A percentile compares a stretch with the other conserved stretches of the same genome.
phyloP scores from a whole-genome alignment of 2,888 invertebrate genomes.

The Dasysyrphus tricinctus region DNA sequence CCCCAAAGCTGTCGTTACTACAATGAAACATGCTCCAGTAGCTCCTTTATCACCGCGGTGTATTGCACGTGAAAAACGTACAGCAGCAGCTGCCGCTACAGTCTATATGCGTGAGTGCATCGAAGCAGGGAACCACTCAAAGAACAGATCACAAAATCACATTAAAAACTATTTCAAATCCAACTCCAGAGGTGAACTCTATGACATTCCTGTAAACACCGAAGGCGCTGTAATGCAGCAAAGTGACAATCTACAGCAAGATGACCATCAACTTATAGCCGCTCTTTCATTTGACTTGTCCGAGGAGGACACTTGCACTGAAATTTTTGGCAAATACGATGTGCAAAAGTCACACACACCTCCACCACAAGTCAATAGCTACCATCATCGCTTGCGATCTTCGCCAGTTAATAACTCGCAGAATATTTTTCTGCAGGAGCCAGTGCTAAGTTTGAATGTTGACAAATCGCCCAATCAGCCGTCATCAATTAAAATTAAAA shows the following conservation, averaged over 20 bases:
- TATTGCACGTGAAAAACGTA: conserved; percentile 45
- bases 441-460: conserved; percentile 82
- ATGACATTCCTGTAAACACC: conserved; percentile 59
- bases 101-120: conserved; percentile 67
- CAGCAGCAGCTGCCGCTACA: conserved; percentile 48
- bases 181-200: conserved; percentile 74
- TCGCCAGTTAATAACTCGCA: conserved; percentile 77
- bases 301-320: conserved; percentile 77
- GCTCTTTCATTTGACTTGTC: conserved; percentile 74
- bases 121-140: conserved; percentile 75
- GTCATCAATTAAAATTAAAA: conserved; percentile 83
- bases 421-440: conserved; percentile 83
- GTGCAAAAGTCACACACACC: conserved; percentile 62
- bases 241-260: conserved; percentile 27
- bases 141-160: conserved; percentile 78
- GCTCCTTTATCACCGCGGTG: conserved; percentile 28
- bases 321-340: conserved; percentile 67
- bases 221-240: conserved; percentile 28
- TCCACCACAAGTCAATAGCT: conserved; percentile 61
- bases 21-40: conserved; percentile 32
- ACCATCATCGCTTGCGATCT: conserved; percentile 53
- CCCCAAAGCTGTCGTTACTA: conserved; percentile 10
- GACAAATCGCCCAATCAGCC: conserved; percentile 83
- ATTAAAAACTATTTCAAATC: conserved; percentile 82
- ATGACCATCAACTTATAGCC: conserved; percentile 68